phyloP scores from a whole-genome alignment of 2,888 invertebrate genomes.

The Troides oblongomaculatus region DNA sequence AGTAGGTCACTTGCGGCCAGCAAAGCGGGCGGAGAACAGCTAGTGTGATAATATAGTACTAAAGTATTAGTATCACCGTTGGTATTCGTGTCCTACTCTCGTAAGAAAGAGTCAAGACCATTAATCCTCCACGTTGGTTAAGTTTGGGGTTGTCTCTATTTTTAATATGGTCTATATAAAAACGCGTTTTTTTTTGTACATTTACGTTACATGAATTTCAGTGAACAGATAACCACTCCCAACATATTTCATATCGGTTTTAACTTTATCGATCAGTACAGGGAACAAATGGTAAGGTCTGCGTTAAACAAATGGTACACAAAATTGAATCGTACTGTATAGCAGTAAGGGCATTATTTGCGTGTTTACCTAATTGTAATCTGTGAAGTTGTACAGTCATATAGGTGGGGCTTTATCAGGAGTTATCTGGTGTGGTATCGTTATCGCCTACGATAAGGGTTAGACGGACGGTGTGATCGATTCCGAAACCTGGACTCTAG shows the following conservation, averaged over 20 bases:
- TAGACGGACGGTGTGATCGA: conserved; percentile 12
- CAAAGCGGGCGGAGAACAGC: too few species aligned
- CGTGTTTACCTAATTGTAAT: not conserved
- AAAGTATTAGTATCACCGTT: not conserved
- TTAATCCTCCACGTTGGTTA: not conserved
- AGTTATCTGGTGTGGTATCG: conserved; percentile 17
- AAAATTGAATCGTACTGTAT: not conserved
- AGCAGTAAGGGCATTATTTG: not conserved
- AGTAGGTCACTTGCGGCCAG: too few species aligned
- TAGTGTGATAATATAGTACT: too few species aligned
- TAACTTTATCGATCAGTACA: conserved; percentile 10
- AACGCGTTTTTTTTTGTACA: not conserved
- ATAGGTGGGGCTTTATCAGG: conserved; percentile 22
- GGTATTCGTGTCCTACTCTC: not conserved
- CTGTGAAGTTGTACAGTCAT: not conserved
- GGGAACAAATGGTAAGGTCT: too few species aligned
- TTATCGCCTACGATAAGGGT: conserved; percentile 7
- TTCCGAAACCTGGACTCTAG: conserved; percentile 1
- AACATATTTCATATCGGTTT: conserved; percentile 12
- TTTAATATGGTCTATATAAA: not conserved
- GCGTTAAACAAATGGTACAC: not conserved
- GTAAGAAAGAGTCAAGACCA: too few species aligned
- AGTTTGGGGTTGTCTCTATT: not conserved
- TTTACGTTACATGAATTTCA: not conserved
- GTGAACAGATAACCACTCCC: conserved; percentile 21